Evolutionary conservation across 2,888 invertebrate genomes (phyloP).

Genomic region (Thalpophila matura): DNA sequence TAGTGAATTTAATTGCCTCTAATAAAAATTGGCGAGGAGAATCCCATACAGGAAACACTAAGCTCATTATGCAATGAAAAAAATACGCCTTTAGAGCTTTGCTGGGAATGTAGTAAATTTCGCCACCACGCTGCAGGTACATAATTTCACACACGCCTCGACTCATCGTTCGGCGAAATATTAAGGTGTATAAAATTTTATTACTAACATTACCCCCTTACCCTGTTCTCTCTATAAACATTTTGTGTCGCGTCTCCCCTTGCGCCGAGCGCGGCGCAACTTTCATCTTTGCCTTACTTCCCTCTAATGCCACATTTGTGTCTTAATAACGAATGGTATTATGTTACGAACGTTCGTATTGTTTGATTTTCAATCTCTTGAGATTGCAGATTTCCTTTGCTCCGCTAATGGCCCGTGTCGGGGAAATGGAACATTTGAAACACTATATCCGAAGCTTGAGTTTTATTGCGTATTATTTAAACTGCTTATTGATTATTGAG

Average conservation of each 20-base stretch:
- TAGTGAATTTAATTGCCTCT: constrained; percentile 56
- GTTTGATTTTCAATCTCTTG: constrained; percentile 87
- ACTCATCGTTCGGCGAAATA: constrained; percentile 88
- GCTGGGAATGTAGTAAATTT: constrained; percentile 79
- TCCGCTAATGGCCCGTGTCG: constrained; percentile 79
- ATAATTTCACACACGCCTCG: constrained; percentile 88
- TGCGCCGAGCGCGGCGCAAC: constrained; percentile 66
- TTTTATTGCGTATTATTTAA: constrained; percentile 79
- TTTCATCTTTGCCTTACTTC: constrained; percentile 81
- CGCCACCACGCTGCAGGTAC: constrained; percentile 75
- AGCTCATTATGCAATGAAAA: constrained; percentile 64
- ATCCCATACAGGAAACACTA: constrained; percentile 42
- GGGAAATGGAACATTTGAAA: constrained; percentile 79
- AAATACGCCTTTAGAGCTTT: constrained; percentile 65
- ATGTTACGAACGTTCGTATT: constrained; percentile 83
- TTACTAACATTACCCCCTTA: constrained; percentile 87
- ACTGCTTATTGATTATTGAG: constrained; percentile 75
- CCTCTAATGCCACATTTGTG: constrained; percentile 87
- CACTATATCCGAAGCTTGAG: constrained; percentile 71
- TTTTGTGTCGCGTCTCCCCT: constrained; percentile 81
- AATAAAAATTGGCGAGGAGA: constrained; percentile 49
- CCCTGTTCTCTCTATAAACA: constrained; percentile 85
- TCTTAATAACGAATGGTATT: constrained; percentile 88
- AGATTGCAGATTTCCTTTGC: constrained; percentile 82
- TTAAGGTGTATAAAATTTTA: constrained; percentile 90